phyloP scores from a whole-genome alignment of 1,140 invertebrate genomes.

The Pogonomyrmex barbatus region DNA sequence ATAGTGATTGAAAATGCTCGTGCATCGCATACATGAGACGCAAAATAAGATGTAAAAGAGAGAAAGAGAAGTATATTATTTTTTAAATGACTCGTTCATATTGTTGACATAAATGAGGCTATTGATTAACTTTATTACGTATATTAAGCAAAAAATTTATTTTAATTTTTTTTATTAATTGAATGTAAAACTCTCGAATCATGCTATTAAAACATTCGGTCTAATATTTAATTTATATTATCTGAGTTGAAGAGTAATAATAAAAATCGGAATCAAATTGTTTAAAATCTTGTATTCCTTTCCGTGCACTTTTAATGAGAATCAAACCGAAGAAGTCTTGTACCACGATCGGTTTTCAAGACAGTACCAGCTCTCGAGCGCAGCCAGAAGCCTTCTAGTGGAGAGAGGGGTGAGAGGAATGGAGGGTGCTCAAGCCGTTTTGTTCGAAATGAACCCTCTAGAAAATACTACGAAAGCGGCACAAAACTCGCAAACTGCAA shows the following conservation, averaged over 20 bases:
- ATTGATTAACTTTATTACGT: neutral
- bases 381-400: neutral
- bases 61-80: neutral
- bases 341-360: conserved; percentile 58
- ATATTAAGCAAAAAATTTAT: neutral
- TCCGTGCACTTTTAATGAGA: conserved; percentile 71
- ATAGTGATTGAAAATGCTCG: neutral
- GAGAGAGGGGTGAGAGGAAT: neutral
- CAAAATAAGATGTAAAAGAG: neutral
- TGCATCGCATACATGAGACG: no score
- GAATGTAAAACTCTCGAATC: neutral
- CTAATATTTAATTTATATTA: neutral
- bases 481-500: conserved; percentile 10
- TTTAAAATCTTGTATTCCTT: neutral
- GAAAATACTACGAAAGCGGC: conserved; percentile 1
- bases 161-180: neutral
- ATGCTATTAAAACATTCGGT: neutral
- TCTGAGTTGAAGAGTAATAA: neutral
- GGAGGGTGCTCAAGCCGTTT: conserved; percentile 57
- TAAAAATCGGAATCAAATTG: neutral
- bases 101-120: no score
- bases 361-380: conserved; percentile 38
- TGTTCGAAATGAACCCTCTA: conserved; percentile 65
- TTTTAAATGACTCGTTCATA: neutral
- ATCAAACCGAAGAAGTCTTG: conserved; percentile 28